Percentiles rank a stretch among this genome's conserved stretches.
Evolutionary conservation across 2,888 invertebrate species (phyloP).

Genomic region (Baccha elongata): DNA sequence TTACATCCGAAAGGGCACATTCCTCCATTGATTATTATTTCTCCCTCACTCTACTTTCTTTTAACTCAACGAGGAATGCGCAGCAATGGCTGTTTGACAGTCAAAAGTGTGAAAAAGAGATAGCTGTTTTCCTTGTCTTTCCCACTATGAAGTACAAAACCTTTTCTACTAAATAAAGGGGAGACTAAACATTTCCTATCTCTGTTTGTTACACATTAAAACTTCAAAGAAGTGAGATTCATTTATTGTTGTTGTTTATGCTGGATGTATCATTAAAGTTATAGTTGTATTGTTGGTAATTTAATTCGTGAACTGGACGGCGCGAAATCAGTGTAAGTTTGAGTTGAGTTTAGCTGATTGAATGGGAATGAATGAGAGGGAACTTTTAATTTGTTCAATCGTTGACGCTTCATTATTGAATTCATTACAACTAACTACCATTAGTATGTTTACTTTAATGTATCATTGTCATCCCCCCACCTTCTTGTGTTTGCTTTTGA

Average conservation of each 20-base stretch:
- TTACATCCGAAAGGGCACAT: constrained; percentile 39
- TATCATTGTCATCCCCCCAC: neutral
- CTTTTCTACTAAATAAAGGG: neutral
- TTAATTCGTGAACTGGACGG: constrained; percentile 27
- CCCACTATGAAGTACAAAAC: neutral
- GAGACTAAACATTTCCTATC: neutral
- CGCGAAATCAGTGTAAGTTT: constrained; percentile 38
- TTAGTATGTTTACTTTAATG: constrained; percentile 56
- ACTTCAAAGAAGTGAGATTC: constrained; percentile 14
- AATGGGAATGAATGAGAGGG: constrained; percentile 2
- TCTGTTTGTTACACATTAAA: neutral
- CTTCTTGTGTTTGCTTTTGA: neutral
- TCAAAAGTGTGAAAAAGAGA: neutral
- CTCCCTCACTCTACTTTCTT: constrained; percentile 1
- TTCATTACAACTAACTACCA: constrained; percentile 59
- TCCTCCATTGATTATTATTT: constrained; percentile 3
- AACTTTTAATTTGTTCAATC: constrained; percentile 60
- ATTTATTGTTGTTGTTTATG: too few species aligned
- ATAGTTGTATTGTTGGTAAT: constrained; percentile 19
- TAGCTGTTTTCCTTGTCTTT: constrained; percentile 3
- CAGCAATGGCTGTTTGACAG: constrained; percentile 54
- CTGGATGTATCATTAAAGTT: too few species aligned
- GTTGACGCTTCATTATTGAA: constrained; percentile 69
- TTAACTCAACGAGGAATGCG: constrained; percentile 4
- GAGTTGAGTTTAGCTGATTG: constrained; percentile 17